Base-by-base conservation (phyloP, 2,113 vertebrate species). In the Sula dactylatra region DNA sequence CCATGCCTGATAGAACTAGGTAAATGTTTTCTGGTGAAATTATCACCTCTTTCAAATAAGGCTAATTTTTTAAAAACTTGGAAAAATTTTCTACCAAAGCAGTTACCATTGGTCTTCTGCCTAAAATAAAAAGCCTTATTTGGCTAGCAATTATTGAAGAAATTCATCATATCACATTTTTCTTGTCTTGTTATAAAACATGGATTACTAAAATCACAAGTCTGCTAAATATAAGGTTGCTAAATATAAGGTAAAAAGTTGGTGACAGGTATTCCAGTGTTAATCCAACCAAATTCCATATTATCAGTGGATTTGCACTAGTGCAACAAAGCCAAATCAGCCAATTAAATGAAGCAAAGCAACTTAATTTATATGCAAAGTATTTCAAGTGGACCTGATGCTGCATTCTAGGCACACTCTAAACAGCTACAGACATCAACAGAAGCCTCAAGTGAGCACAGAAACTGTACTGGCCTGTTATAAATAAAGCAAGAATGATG, bases 291-390 rank as follows among this genome's bases (percentile, higher is more conserved):
- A 82, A 88, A 65, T 27, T 78, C 36, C 26, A 4, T 70, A 49
- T 76, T 87, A 72, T 71, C 81, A 70, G 55, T 80, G 71, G 32
- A 93, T 87, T 89, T 95, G 22, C 31, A 77, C 42, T 69, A 71
- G 24, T 65, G 32, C 84, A 94, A 91, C 70, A 91, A 91, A 91
- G 70, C 66, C 64, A 89, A 83, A 88, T 42, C 78, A 87, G 58
- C 13, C 91, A 89, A 92, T 96, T 93, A 96, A 94, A 85, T 61
- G 44, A 93, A 86, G 84, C 34, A 95, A 93, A 95, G 54, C 54
- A 94, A 91, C 54, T 93, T 90, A 54, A 89, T 95, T 91, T 95
- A 79, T 70, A 97, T 86, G 81, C 70, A 67, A 90, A 94, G 45
- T 79, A 82, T 82, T 82, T 96, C 81, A 94, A 88, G 71, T 70